Base-by-base conservation (phyloP, 2,888 invertebrate species). In the Drosophila anceps region DNA sequence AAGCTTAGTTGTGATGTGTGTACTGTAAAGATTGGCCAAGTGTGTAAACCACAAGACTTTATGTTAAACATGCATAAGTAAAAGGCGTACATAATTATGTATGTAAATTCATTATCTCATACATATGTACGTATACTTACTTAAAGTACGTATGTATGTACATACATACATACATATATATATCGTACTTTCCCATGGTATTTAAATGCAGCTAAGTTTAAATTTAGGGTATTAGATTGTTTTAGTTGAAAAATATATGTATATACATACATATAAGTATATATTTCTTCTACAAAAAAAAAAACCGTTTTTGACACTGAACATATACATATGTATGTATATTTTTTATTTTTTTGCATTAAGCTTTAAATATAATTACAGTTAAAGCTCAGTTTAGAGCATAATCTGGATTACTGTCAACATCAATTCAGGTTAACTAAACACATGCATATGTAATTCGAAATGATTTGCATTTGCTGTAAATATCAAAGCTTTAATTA, bases 1-100 rank as follows among this genome's bases (percentile, higher is more conserved):
- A 79, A 69, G 76, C 66, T 84, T 60, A 83, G 73, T 76, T 81
- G 75, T 61, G 62, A 68, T 65, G 71, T 59, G 33, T 63, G 54
- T 71, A 85, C 65, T 69, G 72, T 74, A 67, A 64, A 64, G 74
- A 67, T 80, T 78, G 54, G 50, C 59, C 54, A 58, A 73, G 59
- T 76, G 51, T 61, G 58, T 55, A 53, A 70, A 73, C 62, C 37
- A 31, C 48, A 54, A 37, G 20, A 59, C 27, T 54, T 59, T n/a
- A 35, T 58, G 66, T 53, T 69, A 58, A 69, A 35, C 18, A 18
- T 13, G 20, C 20, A 33, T 3, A 13, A 3, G 2, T 18, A 24
- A n/a, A n/a, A n/a, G n/a, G n/a, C n/a, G 8, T n/a, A 24, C 13
- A 63, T 18, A 57, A 18, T 54, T n/a, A 29, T 24, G 43, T 27